Base-by-base conservation (phyloP, 2,113 vertebrate species). In the Phocoena sinus region DNA sequence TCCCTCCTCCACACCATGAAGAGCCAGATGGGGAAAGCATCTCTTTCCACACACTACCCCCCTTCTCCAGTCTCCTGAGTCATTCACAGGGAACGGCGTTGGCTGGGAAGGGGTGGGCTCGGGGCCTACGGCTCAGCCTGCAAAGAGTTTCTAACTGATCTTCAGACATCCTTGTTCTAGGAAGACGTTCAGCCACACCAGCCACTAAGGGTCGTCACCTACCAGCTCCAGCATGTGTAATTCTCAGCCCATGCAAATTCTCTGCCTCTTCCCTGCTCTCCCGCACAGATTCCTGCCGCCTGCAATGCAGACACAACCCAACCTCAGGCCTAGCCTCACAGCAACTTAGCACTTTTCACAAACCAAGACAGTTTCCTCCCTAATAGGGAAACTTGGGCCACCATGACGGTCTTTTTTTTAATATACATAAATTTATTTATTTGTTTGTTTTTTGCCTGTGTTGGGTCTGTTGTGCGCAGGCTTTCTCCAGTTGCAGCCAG, bases 51-150 rank as follows among this genome's bases (percentile, higher is more conserved):
- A 8, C 4, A 5, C 26, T 6, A 8, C 12, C 13, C 33, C 5
- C 5, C 63, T 50, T 44, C 26, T 25, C 77, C 26, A 8, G 1
- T 6, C 73, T 36, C 73, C 63, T 5, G 28, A 18, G 50, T 4
- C 17, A 5, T 9, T 5, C 63, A 8, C 0, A 0, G 71, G n/a
- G 17, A 60, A 38, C 8, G 26, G n/a, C 1, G 26, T 1, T 28
- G 10, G 53, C 9, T 3, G 67, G 13, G 20, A 28, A 41, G 28
- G 5, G 5, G 6, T 23, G 13, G 14, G 17, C 44, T 63, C 36
- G 11, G 67, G 38, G 60, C 33, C n/a, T 5, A 5, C 38, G 1
- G 60, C 84, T 31, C 62, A 47, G 26, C 58, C 31, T 12, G 10
- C 77, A 18, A 1, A 33, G 8, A 20, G 28, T 41, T 33, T 6